phyloP scores from a whole-genome alignment of 2,113 vertebrate genomes.

The Edolisoma coerulescens region DNA sequence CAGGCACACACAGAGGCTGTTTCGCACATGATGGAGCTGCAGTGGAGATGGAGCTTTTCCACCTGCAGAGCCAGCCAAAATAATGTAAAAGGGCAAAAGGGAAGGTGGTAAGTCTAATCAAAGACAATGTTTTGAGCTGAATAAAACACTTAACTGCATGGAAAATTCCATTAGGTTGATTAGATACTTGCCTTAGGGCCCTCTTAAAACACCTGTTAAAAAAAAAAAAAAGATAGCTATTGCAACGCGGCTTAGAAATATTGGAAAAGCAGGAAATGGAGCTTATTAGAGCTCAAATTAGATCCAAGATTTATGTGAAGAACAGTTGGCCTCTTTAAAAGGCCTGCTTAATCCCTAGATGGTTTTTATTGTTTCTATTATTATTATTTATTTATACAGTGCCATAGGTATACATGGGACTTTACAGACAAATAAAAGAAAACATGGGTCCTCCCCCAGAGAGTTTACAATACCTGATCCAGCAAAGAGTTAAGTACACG shows the following conservation, averaged over 20 bases:
- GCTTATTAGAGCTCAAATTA: slow-evolving; percentile 66
- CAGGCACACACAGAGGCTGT: not conserved
- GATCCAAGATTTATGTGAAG: slow-evolving; percentile 61
- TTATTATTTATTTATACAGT: slow-evolving; percentile 61
- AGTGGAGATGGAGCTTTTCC: slow-evolving; percentile 13
- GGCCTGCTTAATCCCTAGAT: slow-evolving; percentile 53
- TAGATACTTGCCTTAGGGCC: slow-evolving; percentile 56
- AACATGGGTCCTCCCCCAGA: slow-evolving; percentile 6
- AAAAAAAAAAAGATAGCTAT: slow-evolving; percentile 39
- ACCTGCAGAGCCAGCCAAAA: slow-evolving; percentile 45
- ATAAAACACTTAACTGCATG: slow-evolving; percentile 55
- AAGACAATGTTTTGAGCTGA: slow-evolving; percentile 45
- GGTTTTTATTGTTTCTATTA: slow-evolving; percentile 59
- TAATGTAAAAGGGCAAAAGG: slow-evolving; percentile 20
- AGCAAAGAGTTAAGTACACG: not conserved
- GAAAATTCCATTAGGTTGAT: slow-evolving; percentile 66
- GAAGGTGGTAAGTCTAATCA: slow-evolving; percentile 57
- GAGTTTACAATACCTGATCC: slow-evolving; percentile 11
- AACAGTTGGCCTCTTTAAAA: slow-evolving; percentile 58
- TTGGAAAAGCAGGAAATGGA: slow-evolving; percentile 61
- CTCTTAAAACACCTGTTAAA: slow-evolving; percentile 57
- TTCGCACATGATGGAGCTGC: not conserved
- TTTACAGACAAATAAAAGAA: slow-evolving; percentile 66
- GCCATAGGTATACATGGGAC: slow-evolving; percentile 41
- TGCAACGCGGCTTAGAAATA: slow-evolving; percentile 40